Conservation (phyloP, 2,888 invertebrate genomes). For the Bugulina stolonifera region DNA sequence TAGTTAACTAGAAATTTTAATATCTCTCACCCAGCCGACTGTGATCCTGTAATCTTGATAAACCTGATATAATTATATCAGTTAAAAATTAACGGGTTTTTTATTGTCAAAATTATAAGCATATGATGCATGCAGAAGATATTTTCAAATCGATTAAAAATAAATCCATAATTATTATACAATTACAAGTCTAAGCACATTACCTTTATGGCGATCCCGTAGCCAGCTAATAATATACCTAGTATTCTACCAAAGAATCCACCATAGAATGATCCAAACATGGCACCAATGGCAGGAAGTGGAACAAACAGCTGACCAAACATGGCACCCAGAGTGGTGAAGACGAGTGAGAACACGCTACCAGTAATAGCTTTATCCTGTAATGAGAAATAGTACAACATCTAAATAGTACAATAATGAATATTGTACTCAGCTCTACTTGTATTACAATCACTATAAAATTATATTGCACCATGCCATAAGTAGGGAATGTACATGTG, state of each 20-base stretch:
- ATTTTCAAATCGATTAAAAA: too few species aligned
- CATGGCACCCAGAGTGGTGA: conserved; percentile 18
- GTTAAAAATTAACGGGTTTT: too few species aligned
- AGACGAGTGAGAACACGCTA: conserved; percentile 19
- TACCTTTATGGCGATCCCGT: conserved; percentile 23
- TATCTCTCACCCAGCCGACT: too few species aligned
- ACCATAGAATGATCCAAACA: conserved; percentile 25
- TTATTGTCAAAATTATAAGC: too few species aligned
- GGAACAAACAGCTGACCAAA: conserved; percentile 23
- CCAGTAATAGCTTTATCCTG: conserved; percentile 26
- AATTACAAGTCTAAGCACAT: not conserved
- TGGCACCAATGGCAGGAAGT: conserved; percentile 21
- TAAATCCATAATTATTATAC: too few species aligned
- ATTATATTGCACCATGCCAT: not conserved
- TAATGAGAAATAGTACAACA: not conserved
- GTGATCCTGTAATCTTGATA: too few species aligned
- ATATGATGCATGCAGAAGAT: too few species aligned
- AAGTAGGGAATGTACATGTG: not conserved
- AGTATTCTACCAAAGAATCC: conserved; percentile 1
- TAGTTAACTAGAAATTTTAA: too few species aligned
- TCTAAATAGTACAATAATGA: not conserved
- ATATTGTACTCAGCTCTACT: not conserved
- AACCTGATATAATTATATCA: too few species aligned
- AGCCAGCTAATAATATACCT: not conserved
- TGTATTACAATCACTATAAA: not conserved